Base-by-base conservation (phyloP, 2,113 vertebrate genomes). In the Lagopus leucura region DNA sequence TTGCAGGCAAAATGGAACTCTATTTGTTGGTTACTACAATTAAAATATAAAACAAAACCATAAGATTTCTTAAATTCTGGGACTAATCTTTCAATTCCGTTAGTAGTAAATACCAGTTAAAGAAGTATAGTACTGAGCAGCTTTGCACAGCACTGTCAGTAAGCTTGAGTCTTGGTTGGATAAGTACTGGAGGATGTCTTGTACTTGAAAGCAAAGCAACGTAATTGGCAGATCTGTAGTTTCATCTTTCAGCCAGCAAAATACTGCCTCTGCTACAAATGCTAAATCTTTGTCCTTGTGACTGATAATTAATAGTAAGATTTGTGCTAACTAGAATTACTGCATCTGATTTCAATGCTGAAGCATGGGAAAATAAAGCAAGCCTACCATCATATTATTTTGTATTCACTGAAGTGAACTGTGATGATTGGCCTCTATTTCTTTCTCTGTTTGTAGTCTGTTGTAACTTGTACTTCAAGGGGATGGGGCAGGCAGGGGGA, bases 1-100 rank as follows among this genome's bases (percentile, higher is more conserved):
- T 14, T 87, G 6, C 40, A 17, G 30, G 76, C 28, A 55, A 64
- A 6, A 5, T 15, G 22, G 67, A 73, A 28, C 8, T 64, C 42
- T 82, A 38, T 25, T 85, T 76, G 14, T 13, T 65, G 2, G 0
- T 76, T 79, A 69, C 50, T 90, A 42, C 70, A 38, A 25, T 22
- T 78, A 48, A 87, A 82, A 92, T 55, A 12, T 5, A 14, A 92
- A 67, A 15, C 4, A 12, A 84, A 82, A 89, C 19, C 54, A 25
- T 22, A 47, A 21, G 14, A 42, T 95, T 92, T 95, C 25, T 79
- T 92, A 78, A 76, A 17, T 95, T 95, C 94, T 92, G 48, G 80
- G 28, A 21, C 22, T 32, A 77, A 8, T 92, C 70, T 88, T 96
- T 95, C 8, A 18, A 1, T 86, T 94, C 71, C 86, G 43, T 90